Conservation (phyloP, 2,797 vertebrate species). For the Eulemur mongoz region DNA sequence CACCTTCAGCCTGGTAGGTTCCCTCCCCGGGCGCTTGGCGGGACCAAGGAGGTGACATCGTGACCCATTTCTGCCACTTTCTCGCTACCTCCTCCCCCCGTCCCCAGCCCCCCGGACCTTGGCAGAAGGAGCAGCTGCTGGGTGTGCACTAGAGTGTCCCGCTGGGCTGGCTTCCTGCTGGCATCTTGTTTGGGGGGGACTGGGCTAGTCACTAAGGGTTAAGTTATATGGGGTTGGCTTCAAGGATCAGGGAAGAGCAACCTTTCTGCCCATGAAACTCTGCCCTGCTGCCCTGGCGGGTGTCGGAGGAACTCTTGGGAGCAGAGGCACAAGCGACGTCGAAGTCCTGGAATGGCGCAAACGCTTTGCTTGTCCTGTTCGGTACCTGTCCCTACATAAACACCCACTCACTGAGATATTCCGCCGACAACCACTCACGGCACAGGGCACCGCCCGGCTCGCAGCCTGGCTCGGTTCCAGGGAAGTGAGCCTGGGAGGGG, state of each 20-base stretch:
- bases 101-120: neutral
- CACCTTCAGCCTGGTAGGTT: slow-evolving; percentile 86
- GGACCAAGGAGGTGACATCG: neutral
- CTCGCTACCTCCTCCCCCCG: neutral
- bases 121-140: too few relatives aligned
- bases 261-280: neutral
- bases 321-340: fast-evolving
- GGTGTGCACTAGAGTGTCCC: too few relatives aligned
- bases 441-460: fast-evolving
- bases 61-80: neutral
- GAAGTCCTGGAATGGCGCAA: neutral
- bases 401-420: neutral
- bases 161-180: too few relatives aligned
- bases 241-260: neutral
- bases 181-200: neutral
- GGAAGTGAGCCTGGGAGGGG: fast-evolving
- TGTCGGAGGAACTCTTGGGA: fast-evolving
- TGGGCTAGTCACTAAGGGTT: neutral
- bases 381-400: fast-evolving
- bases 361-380: neutral
- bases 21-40: neutral
- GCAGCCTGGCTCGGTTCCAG: neutral
- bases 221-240: neutral
- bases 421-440: neutral
- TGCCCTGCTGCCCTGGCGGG: fast-evolving